Base-by-base conservation (phyloP, 2,797 vertebrate species). In the Sebastes goodei region DNA sequence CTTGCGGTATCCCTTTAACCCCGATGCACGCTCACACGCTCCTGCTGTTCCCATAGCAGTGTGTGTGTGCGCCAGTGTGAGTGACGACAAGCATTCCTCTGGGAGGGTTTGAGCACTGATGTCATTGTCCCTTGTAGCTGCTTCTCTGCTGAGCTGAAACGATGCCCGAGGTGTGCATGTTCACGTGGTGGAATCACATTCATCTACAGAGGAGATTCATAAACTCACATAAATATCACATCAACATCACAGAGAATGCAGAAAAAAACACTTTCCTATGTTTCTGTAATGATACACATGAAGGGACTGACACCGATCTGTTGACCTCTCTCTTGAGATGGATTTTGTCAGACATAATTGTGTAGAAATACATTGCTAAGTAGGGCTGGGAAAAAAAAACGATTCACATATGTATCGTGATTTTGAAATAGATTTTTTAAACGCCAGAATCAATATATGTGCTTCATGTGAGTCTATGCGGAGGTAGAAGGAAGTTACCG, bases 21-120 rank as follows among this genome's bases (percentile, higher is more conserved):
- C 78, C 1, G 52, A 76, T 84, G 71, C 71, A n/a, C 15, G 8
- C 69, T 83, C 66, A 30, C 66, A 30, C 82, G 65, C 88, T 89
- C 82, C 59, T 81, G 70, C 89, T 83, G 92, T 93, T 94, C 90
- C 90, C 89, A 93, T 92, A 93, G 93, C 90, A 88, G 86, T 92
- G 82, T 83, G 84, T 88, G 81, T 78, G 84, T 88, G 81, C 75
- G 81, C 75, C 27, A 53, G 72, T 53, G 86, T 80, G 86, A 90
- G 80, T 83, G 91, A 93, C 76, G 86, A 89, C 84, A 86, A 85
- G 81, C 88, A 90, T 93, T 94, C 92, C 87, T 86, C 83, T 62
- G 90, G 81, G 90, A 81, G 84, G 75, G 80, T 89, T 88, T 84
- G 82, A 89, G 90, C 84, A 71, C 82, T 94, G 93, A 95, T 94